These are phyloP conservation scores for Zaprionus gabonicus DNA, from an alignment of 1,140 invertebrate genomes.

Conservation along the genomic window DNA sequence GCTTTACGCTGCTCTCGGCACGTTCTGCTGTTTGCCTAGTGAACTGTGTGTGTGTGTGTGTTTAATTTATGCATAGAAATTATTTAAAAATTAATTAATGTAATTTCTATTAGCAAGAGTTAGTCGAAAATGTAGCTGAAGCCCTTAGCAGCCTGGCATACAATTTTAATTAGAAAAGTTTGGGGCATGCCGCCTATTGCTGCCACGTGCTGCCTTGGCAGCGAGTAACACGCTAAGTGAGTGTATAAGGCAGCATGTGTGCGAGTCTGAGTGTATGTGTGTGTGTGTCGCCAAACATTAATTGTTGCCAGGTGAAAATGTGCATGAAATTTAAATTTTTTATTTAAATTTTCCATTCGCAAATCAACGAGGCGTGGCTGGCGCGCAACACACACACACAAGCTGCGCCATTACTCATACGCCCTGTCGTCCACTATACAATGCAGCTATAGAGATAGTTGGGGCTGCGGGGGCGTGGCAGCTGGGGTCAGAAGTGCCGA, in stretches of 20 bases:
- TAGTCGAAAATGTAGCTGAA: constrained; percentile 13
- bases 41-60: constrained; percentile 21
- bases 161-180: constrained; percentile 81
- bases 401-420: constrained; percentile 52
- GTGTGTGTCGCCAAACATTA: constrained; percentile 46
- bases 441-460: background rate
- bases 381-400: background rate
- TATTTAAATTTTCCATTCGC: constrained; percentile 25
- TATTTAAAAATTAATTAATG: constrained; percentile 75
- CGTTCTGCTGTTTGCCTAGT: constrained; percentile 25
- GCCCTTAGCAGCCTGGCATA: constrained; percentile 43
- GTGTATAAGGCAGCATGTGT: background rate
- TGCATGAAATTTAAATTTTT: constrained; percentile 26
- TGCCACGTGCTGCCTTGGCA: constrained; percentile 24
- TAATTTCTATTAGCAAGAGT: constrained; percentile 71
- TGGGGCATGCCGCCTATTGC: constrained; percentile 31
- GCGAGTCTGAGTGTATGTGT: background rate
- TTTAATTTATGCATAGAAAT: constrained; percentile 68
- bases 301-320: constrained; percentile 37
- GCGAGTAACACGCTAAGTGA: background rate
- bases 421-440: constrained; percentile 49
- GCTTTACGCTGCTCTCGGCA: constrained; percentile 8
- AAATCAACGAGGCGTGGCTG: constrained; percentile 38
- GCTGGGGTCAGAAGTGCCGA: constrained; percentile 48
- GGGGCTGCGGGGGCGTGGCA: background rate